These are phyloP conservation scores for Gadus macrocephalus DNA, from an alignment of 2,113 vertebrate genomes.

Conservation along the genomic window DNA sequence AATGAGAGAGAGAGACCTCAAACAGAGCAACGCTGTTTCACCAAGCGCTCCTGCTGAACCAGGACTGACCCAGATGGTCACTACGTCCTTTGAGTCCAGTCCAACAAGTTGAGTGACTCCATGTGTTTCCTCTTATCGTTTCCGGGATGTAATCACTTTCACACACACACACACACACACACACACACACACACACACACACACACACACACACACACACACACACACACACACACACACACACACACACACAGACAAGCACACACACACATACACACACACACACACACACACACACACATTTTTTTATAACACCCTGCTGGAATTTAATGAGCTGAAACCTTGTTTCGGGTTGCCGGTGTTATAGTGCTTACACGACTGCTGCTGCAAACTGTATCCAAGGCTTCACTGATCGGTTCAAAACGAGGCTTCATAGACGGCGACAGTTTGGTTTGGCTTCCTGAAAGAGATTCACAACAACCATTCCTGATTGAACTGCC, in stretches of 20 bases:
- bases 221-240: conserved; percentile 20
- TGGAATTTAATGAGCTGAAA: neutral
- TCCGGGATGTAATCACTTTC: conserved; percentile 62
- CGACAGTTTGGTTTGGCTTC: too few relatives aligned
- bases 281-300: conserved; percentile 40
- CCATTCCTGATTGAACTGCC: too few relatives aligned
- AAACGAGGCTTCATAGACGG: too few relatives aligned
- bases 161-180: conserved; percentile 38
- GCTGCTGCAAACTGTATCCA: neutral
- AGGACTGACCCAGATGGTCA: too few relatives aligned
- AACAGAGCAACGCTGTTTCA: neutral
- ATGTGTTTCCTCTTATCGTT: neutral
- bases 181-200: conserved; percentile 10
- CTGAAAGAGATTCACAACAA: too few relatives aligned
- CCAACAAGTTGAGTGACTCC: too few relatives aligned
- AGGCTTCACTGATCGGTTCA: too few relatives aligned
- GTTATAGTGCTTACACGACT: neutral
- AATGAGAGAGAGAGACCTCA: neutral
- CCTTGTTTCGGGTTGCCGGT: neutral
- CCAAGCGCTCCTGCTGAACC: too few relatives aligned
- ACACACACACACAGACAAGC: conserved; percentile 15
- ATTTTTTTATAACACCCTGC: neutral
- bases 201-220: neutral
- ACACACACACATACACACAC: neutral
- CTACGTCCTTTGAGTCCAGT: too few relatives aligned